A percentile compares a stretch with the other conserved stretches of the same genome.
Evolutionary conservation across 2,888 invertebrate genomes (phyloP).

Genomic region (Microctonus brassicae): DNA sequence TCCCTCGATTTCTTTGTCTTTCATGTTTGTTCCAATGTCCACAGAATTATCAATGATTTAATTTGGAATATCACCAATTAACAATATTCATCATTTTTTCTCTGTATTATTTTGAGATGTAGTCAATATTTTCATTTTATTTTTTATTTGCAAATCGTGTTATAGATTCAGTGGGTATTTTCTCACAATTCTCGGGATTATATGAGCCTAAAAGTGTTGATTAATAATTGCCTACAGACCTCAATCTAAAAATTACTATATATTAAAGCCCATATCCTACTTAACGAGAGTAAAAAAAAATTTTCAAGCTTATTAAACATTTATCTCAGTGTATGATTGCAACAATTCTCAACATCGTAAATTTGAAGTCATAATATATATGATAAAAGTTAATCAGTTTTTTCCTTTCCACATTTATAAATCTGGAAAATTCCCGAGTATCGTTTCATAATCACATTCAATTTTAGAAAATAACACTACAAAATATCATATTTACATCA

Average conservation of each 20-base stretch:
- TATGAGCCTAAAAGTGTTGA: neutral
- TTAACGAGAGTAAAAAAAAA: conserved; percentile 44
- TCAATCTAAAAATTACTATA: conserved; percentile 50
- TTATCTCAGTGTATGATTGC: conserved; percentile 41
- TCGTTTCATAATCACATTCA: neutral
- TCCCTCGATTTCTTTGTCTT: too few species aligned
- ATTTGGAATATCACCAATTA: too few species aligned
- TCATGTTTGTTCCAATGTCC: too few species aligned
- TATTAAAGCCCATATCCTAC: conserved; percentile 55
- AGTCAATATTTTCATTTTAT: neutral
- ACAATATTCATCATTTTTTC: too few species aligned
- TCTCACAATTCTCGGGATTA: neutral
- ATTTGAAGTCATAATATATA: neutral
- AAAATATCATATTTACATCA: neutral
- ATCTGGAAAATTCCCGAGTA: neutral
- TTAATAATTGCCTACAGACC: conserved; percentile 19
- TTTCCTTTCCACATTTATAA: neutral
- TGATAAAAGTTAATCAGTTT: neutral
- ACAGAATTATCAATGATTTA: too few species aligned
- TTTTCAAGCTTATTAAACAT: conserved; percentile 48
- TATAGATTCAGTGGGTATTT: neutral
- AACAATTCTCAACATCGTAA: neutral
- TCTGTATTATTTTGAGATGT: neutral
- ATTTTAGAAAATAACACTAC: neutral
- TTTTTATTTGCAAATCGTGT: neutral